phyloP scores from a whole-genome alignment of 1,140 invertebrate genomes.

The Tetranychus cinnabarinus region DNA sequence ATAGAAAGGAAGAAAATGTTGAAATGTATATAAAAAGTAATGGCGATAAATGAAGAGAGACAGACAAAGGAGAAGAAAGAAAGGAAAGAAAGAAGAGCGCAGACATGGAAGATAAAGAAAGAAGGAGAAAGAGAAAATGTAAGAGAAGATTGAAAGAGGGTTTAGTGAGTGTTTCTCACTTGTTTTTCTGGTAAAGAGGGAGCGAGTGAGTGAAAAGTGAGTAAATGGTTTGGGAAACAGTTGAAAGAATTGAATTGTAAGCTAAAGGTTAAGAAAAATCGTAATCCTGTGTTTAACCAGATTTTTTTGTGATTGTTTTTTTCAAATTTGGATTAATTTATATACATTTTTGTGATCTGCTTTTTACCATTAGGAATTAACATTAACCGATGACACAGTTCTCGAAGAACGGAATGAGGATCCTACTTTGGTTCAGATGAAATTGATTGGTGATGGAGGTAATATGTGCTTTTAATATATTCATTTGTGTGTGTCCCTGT shows the following conservation, averaged over 20 bases:
- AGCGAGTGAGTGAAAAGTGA: background rate
- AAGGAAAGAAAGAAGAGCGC: no score
- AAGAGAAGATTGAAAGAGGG: background rate
- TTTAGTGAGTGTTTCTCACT: background rate
- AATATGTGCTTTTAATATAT: background rate
- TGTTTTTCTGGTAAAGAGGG: background rate
- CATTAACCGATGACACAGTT: constrained; percentile 61
- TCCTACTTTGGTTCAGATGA: constrained; percentile 54
- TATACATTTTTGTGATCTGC: background rate
- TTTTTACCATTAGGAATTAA: constrained; percentile 41
- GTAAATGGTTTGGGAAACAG: background rate
- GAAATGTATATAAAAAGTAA: no score
- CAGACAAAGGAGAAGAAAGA: no score
- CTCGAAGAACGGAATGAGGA: constrained; percentile 65
- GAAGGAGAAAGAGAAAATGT: background rate
- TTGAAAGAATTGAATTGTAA: background rate
- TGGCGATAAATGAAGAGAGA: no score
- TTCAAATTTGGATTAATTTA: background rate
- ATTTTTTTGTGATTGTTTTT: background rate
- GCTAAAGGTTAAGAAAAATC: background rate
- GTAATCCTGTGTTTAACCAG: no score
- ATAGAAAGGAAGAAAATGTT: no score
- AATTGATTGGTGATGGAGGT: constrained; percentile 62
- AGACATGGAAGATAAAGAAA: background rate
- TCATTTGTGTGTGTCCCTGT: no score